phyloP scores from a whole-genome alignment of 1,140 invertebrate genomes.

The Drosophila suzukii region DNA sequence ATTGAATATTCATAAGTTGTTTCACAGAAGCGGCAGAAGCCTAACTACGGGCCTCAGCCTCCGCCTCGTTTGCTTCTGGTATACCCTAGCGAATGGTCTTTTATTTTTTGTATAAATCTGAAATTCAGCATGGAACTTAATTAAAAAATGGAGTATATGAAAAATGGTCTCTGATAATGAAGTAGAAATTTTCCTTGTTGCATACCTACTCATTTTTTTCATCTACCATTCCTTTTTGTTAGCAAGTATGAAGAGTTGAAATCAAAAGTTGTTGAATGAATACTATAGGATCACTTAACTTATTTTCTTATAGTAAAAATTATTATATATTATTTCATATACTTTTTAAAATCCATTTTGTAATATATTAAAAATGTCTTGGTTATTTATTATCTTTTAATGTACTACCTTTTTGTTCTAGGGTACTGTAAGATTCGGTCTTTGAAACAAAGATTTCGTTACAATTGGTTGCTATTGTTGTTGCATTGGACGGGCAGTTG shows the following conservation, averaged over 20 bases:
- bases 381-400: not conserved
- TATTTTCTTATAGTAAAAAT: no score
- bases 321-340: no score
- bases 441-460: not conserved
- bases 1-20: slow-evolving; percentile 82
- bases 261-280: no score
- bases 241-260: no score
- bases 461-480: slow-evolving; percentile 22
- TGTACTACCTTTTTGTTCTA: not conserved
- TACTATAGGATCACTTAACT: no score
- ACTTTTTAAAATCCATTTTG: no score
- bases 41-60: slow-evolving; percentile 52
- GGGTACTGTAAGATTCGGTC: slow-evolving; percentile 1
- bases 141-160: not conserved
- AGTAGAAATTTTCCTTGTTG: not conserved
- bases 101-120: not conserved
- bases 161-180: not conserved
- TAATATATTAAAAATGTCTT: no score
- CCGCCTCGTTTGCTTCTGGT: slow-evolving; percentile 6
- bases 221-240: not conserved
- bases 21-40: slow-evolving; percentile 54
- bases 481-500: slow-evolving; percentile 56
- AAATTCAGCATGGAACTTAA: not conserved
- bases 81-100: slow-evolving; percentile 9
- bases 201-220: not conserved